Conservation (phyloP, 2,113 vertebrate genomes). For the human region DNA sequence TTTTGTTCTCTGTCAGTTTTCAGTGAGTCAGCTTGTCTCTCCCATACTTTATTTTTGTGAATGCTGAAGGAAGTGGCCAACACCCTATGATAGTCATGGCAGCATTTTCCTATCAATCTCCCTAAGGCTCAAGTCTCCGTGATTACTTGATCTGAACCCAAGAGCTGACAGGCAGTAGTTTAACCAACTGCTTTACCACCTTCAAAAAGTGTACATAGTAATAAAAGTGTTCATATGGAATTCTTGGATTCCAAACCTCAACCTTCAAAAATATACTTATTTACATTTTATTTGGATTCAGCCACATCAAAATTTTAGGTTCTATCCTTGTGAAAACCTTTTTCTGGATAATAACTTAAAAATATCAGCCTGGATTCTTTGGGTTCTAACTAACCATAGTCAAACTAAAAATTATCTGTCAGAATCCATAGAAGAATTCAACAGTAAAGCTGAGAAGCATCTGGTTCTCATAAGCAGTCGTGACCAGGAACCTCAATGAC, state of each 20-base stretch:
- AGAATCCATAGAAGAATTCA: not conserved
- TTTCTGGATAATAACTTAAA: not conserved
- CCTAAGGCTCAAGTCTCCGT: not conserved
- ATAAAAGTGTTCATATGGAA: not conserved
- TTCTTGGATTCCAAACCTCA: not conserved
- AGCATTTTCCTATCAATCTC: not conserved
- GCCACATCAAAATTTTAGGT: not conserved
- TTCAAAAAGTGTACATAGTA: not conserved
- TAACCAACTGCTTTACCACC: not conserved
- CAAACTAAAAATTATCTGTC: not conserved
- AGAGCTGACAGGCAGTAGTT: not conserved
- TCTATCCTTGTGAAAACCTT: not conserved
- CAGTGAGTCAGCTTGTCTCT: not conserved
- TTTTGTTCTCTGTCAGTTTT: not conserved
- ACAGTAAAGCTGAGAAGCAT: not conserved
- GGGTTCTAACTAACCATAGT: not conserved
- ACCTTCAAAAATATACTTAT: not conserved
- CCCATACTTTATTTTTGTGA: not conserved
- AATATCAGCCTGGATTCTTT: not conserved
- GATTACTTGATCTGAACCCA: not conserved
- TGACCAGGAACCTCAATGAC: not conserved
- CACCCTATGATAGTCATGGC: not conserved
- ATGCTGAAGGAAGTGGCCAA: not conserved
- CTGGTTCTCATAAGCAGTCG: not conserved
- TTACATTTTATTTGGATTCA: not conserved